A percentile compares a stretch with the other conserved stretches of the same genome.
Evolutionary conservation across 2,888 invertebrate species (phyloP).

Genomic region (Zaprionus bogoriensis): DNA sequence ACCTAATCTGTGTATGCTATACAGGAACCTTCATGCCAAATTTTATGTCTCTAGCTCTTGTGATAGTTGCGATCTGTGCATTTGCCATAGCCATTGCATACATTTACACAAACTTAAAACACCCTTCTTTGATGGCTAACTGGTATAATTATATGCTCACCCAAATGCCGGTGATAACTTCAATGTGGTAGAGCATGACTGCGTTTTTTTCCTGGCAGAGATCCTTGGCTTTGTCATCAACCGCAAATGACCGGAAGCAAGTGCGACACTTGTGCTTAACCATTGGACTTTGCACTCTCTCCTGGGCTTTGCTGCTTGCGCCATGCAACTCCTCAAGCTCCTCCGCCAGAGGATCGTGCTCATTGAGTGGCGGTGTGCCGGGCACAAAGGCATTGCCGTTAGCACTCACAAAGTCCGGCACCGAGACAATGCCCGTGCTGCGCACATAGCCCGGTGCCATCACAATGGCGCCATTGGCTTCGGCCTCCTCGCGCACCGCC

Average conservation of each 20-base stretch:
- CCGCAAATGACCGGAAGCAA: constrained; percentile 23
- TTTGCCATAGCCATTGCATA: no score
- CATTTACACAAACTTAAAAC: no score
- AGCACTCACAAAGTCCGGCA: constrained; percentile 40
- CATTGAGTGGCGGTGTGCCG: constrained; percentile 5
- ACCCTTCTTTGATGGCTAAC: neutral
- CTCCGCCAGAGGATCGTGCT: constrained; percentile 46
- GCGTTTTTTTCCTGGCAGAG: constrained; percentile 44
- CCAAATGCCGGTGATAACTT: constrained; percentile 68
- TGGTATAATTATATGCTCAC: constrained; percentile 28
- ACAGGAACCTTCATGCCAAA: no score
- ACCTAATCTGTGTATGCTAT: no score
- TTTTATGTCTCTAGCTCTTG: no score
- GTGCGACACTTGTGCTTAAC: constrained; percentile 44
- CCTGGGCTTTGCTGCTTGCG: neutral
- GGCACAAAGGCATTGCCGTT: constrained; percentile 43
- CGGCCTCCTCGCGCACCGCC: constrained; percentile 36
- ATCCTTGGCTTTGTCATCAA: constrained; percentile 35
- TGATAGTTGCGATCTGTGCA: no score
- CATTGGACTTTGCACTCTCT: neutral
- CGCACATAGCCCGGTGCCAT: constrained; percentile 30
- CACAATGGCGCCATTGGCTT: constrained; percentile 29
- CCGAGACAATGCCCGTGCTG: constrained; percentile 45
- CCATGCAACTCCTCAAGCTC: neutral
- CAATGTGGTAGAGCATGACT: constrained; percentile 56